Conservation (phyloP, 1,140 invertebrate genomes). For the Neodiprion fabricii region DNA sequence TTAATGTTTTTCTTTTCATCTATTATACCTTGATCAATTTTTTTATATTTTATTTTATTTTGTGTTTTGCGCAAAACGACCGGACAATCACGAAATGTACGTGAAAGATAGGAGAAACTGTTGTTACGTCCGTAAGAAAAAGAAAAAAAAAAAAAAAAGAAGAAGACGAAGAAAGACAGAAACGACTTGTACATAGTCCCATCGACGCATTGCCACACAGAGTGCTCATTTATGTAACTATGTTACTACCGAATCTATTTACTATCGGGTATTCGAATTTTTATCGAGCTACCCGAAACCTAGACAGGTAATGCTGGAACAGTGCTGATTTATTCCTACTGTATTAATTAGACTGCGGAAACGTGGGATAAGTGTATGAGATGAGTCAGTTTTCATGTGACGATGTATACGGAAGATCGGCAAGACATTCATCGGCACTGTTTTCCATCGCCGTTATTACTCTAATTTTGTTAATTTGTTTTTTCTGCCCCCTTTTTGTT, state of each 20-base stretch:
- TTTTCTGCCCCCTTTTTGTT: not conserved
- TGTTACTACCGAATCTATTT: not conserved
- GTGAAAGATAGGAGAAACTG: not conserved
- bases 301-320: too few species aligned
- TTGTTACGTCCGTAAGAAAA: not conserved
- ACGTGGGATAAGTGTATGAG: too few species aligned
- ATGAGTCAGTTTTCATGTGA: too few species aligned
- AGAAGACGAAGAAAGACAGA: not conserved
- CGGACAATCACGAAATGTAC: too few species aligned
- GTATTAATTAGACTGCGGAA: too few species aligned
- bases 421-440: too few species aligned
- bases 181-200: conserved; percentile 4
- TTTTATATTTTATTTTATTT: conserved; percentile 18
- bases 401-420: too few species aligned
- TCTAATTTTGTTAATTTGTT: not conserved
- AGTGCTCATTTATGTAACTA: not conserved
- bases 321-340: too few species aligned
- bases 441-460: not conserved
- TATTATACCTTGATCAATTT: not conserved
- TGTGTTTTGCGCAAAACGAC: not conserved
- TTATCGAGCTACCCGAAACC: not conserved
- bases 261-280: not conserved
- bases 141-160: not conserved
- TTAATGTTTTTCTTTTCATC: conserved; percentile 19
- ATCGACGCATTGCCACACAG: not conserved